These are phyloP conservation scores for Strigamia transsilvanica DNA, from an alignment of 2,888 invertebrate species.

Conservation along the genomic window DNA sequence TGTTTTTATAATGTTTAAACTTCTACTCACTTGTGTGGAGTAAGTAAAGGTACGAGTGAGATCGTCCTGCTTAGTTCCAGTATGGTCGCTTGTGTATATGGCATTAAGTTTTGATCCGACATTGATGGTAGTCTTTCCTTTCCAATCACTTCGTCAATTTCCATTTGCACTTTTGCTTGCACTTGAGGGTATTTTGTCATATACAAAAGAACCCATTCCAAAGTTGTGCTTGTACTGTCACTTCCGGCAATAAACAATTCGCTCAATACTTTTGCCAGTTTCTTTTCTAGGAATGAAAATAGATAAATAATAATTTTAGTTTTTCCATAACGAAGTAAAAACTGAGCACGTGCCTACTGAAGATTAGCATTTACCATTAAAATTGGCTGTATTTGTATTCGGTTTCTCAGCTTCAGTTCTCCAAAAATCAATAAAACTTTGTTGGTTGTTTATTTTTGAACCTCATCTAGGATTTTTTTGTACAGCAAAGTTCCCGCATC, in stretches of 20 bases:
- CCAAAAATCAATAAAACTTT: constrained; percentile 15
- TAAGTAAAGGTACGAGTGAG: not conserved
- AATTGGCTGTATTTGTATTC: not conserved
- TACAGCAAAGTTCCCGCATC: not conserved
- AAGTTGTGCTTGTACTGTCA: constrained; percentile 17
- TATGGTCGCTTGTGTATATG: too few relatives aligned
- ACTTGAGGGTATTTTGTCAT: not conserved
- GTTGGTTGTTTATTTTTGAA: not conserved
- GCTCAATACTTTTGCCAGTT: not conserved
- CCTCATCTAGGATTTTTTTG: not conserved
- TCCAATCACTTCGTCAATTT: constrained; percentile 34
- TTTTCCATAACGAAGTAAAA: too few relatives aligned
- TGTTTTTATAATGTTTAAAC: too few relatives aligned
- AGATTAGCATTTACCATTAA: not conserved
- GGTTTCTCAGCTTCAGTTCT: constrained; percentile 8
- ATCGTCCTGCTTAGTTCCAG: constrained; percentile 5
- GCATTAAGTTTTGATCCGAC: constrained; percentile 30
- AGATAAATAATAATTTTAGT: not conserved
- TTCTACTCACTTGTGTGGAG: not conserved
- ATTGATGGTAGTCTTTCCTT: too few relatives aligned
- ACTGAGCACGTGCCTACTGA: too few relatives aligned
- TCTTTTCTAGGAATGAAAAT: not conserved
- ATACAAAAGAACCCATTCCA: constrained; percentile 27
- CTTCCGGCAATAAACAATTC: constrained; percentile 44
- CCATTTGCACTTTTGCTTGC: constrained; percentile 20